Evolutionary conservation across 2,113 vertebrate species (phyloP).

Genomic region (Turnix velox): DNA sequence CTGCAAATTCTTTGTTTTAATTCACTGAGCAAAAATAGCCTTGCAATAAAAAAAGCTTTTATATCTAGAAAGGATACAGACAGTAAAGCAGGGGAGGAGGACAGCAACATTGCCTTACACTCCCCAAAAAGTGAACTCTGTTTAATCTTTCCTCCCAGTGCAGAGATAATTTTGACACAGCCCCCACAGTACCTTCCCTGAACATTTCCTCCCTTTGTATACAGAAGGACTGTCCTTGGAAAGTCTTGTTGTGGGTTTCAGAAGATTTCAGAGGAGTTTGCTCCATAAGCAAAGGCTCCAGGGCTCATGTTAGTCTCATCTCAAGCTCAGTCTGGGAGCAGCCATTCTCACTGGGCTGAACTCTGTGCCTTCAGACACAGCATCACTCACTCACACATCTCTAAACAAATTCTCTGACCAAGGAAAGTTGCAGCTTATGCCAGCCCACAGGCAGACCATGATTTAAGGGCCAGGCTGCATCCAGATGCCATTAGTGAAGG

Average conservation of each 20-base stretch:
- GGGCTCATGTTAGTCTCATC: fast-evolving
- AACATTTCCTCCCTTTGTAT: not conserved
- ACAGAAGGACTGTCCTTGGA: not conserved
- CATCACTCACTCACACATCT: not conserved
- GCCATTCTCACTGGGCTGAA: not conserved
- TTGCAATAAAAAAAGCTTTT: not conserved
- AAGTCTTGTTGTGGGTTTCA: fast-evolving
- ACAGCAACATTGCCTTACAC: not conserved
- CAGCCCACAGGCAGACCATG: not conserved
- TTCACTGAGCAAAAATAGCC: not conserved
- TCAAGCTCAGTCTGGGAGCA: fast-evolving
- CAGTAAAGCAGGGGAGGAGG: not conserved
- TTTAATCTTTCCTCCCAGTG: not conserved
- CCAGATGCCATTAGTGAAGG: not conserved
- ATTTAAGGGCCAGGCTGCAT: constrained; percentile 1
- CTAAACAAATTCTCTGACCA: not conserved
- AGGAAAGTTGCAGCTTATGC: not conserved
- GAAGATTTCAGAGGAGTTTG: not conserved
- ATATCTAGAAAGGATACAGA: not conserved
- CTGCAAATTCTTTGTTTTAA: not conserved
- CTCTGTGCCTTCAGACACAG: fast-evolving
- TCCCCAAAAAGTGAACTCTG: not conserved
- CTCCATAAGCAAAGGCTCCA: fast-evolving
- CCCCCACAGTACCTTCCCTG: fast-evolving
- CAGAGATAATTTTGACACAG: not conserved